A percentile compares a stretch with the other conserved stretches of the same genome.
phyloP scores from a whole-genome alignment of 2,113 vertebrate genomes.

The Bubo blakistoni region DNA sequence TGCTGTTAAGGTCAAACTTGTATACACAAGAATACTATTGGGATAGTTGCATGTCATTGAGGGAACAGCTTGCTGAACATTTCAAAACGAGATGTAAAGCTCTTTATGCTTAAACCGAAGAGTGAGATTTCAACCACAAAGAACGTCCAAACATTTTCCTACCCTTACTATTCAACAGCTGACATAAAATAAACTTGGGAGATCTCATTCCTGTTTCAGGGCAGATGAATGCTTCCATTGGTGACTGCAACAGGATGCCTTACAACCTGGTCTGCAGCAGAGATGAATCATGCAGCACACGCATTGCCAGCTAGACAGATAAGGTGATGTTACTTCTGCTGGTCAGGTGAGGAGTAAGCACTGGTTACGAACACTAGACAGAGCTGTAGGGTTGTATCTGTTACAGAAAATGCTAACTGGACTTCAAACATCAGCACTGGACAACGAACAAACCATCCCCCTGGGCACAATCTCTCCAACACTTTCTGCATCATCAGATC shows the following conservation, averaged over 20 bases:
- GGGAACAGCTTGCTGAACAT: neutral
- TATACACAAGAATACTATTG: neutral
- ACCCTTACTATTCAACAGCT: neutral
- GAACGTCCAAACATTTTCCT: neutral
- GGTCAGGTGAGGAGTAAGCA: neutral
- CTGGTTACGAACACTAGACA: neutral
- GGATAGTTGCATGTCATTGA: neutral
- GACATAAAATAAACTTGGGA: neutral
- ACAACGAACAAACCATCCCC: neutral
- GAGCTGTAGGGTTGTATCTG: neutral
- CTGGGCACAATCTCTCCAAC: neutral
- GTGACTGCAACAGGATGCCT: neutral
- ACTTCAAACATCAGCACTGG: neutral
- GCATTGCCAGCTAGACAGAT: neutral
- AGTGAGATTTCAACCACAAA: neutral
- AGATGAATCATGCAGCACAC: rapidly evolving
- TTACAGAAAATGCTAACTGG: neutral
- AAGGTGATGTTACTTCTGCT: neutral
- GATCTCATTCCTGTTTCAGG: neutral
- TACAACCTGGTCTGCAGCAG: neutral
- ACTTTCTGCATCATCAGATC: neutral
- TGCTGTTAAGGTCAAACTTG: neutral
- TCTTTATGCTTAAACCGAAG: neutral
- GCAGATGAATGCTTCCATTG: neutral
- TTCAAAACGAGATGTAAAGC: neutral